These are phyloP conservation scores for Chauna torquata DNA, from an alignment of 2,113 vertebrate genomes.

Conservation along the genomic window DNA sequence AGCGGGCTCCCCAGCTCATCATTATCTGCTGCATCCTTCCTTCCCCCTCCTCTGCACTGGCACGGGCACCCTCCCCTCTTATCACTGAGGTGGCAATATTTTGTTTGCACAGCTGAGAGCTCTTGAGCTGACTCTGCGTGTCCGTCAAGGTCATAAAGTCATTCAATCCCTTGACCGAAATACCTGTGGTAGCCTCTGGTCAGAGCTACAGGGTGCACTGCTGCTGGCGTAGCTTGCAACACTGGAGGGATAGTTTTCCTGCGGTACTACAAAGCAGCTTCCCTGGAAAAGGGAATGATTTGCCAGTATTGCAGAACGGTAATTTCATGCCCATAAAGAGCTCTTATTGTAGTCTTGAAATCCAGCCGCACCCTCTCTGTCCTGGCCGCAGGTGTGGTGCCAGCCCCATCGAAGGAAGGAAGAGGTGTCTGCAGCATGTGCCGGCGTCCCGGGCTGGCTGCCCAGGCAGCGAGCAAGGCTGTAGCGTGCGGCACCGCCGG, in stretches of 20 bases:
- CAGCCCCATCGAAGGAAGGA: neutral
- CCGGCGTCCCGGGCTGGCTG: neutral
- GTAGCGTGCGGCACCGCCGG: accelerated
- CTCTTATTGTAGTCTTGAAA: neutral
- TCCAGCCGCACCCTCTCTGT: neutral
- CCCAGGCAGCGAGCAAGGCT: neutral
- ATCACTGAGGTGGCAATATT: slow-evolving; percentile 25
- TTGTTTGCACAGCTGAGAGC: slow-evolving; percentile 11
- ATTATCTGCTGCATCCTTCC: slow-evolving; percentile 24
- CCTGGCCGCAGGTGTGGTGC: neutral
- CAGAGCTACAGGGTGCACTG: neutral
- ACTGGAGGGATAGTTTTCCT: neutral
- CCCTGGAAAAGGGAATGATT: slow-evolving; percentile 6
- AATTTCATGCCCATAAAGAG: neutral
- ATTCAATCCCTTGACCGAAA: neutral
- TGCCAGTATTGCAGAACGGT: neutral
- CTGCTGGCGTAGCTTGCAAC: neutral
- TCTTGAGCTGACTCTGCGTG: neutral
- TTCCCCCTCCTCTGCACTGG: neutral
- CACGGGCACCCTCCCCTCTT: slow-evolving; percentile 17
- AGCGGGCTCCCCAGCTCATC: accelerated
- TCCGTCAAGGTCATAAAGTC: neutral
- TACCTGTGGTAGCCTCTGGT: neutral
- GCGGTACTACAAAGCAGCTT: neutral
- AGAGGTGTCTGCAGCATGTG: neutral